phyloP scores from a whole-genome alignment of 2,888 invertebrate genomes.

The Pteria penguin region DNA sequence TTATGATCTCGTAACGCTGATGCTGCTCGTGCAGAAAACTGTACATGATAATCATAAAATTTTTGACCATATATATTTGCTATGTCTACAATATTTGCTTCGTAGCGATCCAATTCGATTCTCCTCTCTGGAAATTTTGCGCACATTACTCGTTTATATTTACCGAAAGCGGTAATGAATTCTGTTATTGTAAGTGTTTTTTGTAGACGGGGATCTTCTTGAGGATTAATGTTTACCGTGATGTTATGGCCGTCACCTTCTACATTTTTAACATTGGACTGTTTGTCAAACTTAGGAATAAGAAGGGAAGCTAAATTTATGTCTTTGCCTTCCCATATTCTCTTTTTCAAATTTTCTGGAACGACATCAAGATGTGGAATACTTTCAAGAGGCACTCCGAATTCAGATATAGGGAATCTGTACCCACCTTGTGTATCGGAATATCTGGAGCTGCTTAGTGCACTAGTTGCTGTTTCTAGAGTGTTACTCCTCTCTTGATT shows the following conservation, averaged over 20 bases:
- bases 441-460: no score
- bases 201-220: slow-evolving; percentile 10
- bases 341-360: slow-evolving; percentile 9
- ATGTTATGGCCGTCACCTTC: background rate
- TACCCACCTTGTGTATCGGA: no score
- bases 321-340: slow-evolving; percentile 26
- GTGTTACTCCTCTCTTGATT: no score
- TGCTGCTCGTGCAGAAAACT: slow-evolving; percentile 24
- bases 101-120: no score
- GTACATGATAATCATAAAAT: slow-evolving; percentile 35
- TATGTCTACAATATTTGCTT: slow-evolving; percentile 31
- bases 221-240: background rate
- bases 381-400: slow-evolving; percentile 23
- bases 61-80: slow-evolving; percentile 16
- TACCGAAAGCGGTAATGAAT: no score
- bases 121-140: slow-evolving; percentile 8
- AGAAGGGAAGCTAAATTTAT: slow-evolving; percentile 21
- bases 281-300: slow-evolving; percentile 17
- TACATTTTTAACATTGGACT: background rate
- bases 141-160: slow-evolving; percentile 31
- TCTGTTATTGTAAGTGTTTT: slow-evolving; percentile 11
- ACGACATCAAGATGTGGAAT: slow-evolving; percentile 29
- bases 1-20: slow-evolving; percentile 1
- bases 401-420: no score
- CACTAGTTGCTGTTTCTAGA: no score